A percentile compares a stretch with the other conserved stretches of the same genome.
phyloP scores from a whole-genome alignment of 2,888 invertebrate species.

The Trachelus tabidus region DNA sequence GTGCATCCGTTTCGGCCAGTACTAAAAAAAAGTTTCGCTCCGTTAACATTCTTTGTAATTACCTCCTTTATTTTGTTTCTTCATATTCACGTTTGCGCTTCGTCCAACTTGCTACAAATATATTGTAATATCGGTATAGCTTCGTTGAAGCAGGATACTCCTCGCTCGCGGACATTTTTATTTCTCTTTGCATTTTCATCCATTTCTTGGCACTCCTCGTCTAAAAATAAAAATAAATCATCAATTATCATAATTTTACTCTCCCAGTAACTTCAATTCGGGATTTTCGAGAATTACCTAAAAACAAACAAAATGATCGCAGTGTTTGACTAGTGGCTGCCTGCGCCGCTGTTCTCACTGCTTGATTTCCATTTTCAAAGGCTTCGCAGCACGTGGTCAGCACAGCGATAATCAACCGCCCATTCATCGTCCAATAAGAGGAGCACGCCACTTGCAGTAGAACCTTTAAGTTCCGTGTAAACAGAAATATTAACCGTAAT shows the following conservation, averaged over 20 bases:
- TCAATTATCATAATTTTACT: neutral
- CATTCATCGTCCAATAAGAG: slow-evolving; percentile 89
- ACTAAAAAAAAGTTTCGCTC: slow-evolving; percentile 35
- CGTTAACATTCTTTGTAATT: slow-evolving; percentile 4
- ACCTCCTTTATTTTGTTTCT: too few species aligned
- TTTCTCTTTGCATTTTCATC: slow-evolving; percentile 61
- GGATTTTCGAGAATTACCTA: slow-evolving; percentile 68
- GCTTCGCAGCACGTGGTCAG: slow-evolving; percentile 87
- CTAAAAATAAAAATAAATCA: slow-evolving; percentile 59
- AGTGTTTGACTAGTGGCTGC: slow-evolving; percentile 92
- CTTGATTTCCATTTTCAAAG: slow-evolving; percentile 81
- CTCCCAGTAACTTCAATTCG: neutral
- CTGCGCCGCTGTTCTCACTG: slow-evolving; percentile 86
- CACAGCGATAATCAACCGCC: slow-evolving; percentile 87
- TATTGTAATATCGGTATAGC: slow-evolving; percentile 91
- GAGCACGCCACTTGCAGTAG: slow-evolving; percentile 89
- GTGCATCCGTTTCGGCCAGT: slow-evolving; percentile 71
- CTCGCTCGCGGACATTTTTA: slow-evolving; percentile 69
- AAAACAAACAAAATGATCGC: slow-evolving; percentile 84
- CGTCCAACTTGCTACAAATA: slow-evolving; percentile 85
- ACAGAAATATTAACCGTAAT: neutral
- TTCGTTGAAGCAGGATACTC: slow-evolving; percentile 89
- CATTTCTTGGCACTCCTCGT: slow-evolving; percentile 83
- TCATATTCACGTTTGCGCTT: slow-evolving; percentile 78
- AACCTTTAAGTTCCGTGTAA: slow-evolving; percentile 67